These are phyloP conservation scores for Drosophila pachea DNA, from an alignment of 1,140 invertebrate genomes.

Conservation along the genomic window DNA sequence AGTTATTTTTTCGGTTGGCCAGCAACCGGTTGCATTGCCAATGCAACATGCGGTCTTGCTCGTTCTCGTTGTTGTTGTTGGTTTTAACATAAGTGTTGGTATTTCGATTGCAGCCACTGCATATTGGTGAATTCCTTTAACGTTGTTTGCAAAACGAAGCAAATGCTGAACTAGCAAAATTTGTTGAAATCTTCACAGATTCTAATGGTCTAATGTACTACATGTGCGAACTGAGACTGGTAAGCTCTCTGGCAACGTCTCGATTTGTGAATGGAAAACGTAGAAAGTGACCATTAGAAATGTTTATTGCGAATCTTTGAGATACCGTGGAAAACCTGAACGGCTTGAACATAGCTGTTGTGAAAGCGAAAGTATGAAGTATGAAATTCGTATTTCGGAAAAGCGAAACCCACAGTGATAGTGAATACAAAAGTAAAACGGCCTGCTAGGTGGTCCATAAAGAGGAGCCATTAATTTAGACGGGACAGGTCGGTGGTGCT, in stretches of 20 bases:
- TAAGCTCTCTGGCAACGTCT: too few species aligned
- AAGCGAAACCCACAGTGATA: constrained; percentile 33
- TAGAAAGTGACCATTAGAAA: constrained; percentile 43
- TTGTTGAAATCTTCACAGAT: too few species aligned
- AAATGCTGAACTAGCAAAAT: too few species aligned
- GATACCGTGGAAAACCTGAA: constrained; percentile 25
- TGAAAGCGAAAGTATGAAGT: constrained; percentile 63
- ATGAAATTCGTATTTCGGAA: constrained; percentile 51
- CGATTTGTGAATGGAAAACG: constrained; percentile 52
- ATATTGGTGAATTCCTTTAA: constrained; percentile 63
- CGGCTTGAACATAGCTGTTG: constrained; percentile 5
- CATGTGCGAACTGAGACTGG: too few species aligned
- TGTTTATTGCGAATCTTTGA: constrained; percentile 43
- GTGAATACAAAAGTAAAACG: constrained; percentile 7
- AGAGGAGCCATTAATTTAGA: constrained; percentile 47
- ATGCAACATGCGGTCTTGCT: constrained; percentile 37
- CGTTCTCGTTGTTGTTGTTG: constrained; percentile 15
- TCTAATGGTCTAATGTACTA: too few species aligned
- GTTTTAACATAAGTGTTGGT: neutral
- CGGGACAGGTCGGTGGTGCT: constrained; percentile 39
- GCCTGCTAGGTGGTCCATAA: constrained; percentile 57
- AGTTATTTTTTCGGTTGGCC: constrained; percentile 43
- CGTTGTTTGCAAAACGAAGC: constrained; percentile 6
- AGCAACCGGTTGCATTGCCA: constrained; percentile 66
- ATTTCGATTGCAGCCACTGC: constrained; percentile 22